These are phyloP conservation scores for Poecilia latipinna DNA, from an alignment of 2,113 vertebrate species.

Conservation along the genomic window DNA sequence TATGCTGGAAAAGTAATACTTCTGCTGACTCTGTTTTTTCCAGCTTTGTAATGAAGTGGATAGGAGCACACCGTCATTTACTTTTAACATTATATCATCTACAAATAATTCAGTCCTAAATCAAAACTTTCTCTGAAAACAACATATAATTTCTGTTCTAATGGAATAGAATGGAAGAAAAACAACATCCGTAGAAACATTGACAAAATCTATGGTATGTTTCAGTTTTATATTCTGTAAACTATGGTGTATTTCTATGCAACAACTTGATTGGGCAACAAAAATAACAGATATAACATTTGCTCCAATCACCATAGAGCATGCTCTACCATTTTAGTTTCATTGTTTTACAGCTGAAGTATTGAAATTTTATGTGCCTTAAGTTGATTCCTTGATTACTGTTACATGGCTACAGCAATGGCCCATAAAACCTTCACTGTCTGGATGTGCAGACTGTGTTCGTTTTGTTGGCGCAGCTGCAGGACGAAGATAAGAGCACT, in stretches of 20 bases:
- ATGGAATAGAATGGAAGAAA: neutral
- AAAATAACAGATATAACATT: neutral
- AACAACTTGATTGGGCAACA: neutral
- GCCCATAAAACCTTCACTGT: conserved; percentile 60
- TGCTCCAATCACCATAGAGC: neutral
- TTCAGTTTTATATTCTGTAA: neutral
- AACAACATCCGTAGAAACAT: neutral
- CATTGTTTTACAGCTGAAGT: conserved; percentile 5
- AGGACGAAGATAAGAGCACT: conserved; percentile 72
- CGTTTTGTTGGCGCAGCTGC: conserved; percentile 71
- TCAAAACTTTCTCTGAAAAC: neutral
- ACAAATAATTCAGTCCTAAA: neutral
- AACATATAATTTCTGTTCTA: neutral
- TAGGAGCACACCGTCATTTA: neutral
- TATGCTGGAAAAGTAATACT: neutral
- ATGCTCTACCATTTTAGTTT: neutral
- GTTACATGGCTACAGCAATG: conserved; percentile 37
- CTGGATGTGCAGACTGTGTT: conserved; percentile 54
- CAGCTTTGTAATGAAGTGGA: neutral
- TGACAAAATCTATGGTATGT: neutral
- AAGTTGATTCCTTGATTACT: conserved; percentile 62
- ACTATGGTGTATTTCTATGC: neutral
- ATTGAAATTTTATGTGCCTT: conserved; percentile 38
- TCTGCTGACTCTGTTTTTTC: neutral
- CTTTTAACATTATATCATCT: neutral